Evolutionary conservation across 2,113 vertebrate species (phyloP), one percentile per base, ranked within the genome.

Genomic region (Ivindomyrus marchei): DNA sequence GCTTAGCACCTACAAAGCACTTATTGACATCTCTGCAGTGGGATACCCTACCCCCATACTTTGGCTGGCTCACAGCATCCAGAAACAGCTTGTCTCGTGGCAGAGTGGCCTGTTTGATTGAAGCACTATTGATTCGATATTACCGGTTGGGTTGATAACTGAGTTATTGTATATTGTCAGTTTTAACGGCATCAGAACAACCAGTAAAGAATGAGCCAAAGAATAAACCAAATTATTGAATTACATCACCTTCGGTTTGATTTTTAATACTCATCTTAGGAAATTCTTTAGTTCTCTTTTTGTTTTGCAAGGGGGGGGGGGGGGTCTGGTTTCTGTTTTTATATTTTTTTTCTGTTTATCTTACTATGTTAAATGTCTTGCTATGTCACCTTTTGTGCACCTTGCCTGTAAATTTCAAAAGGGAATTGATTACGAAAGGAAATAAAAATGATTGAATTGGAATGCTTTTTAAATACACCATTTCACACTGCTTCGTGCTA

Each of bases 11-110:
- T 36, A 53, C 85, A 52, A 87, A 87, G 27, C 36, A 52, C 85
- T 52, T 49, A 87, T 52, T 87, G 85, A 53, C 85, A 87, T 27
- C 50, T 36, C 15, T 87, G 49, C 39, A 91, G 91, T 94, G 92
- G 93, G 95, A 94, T 94, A 92, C 50, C 47, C 50, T 53, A 56
- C 85, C n/a, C 50, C 36, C 74, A 42, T 53, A 87, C 24, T 87
- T 53, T 87, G 47, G 47, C 50, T 53, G 27, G 50, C 11, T 27
- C 27, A 53, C n/a, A 8, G 50, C 74, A 19, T 31, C 85, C 50
- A 4, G 27, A 53, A 87, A 56, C 85, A 42, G 85, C 50, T n/a
- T 47, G 21, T 4, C 83, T 47, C 19, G 6, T 6, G 13, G 84
- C 45, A 86, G 45, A 47, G 47, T 49, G 11, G 85, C 50, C 27